Evolutionary conservation across 1,140 invertebrate species (phyloP).

Genomic region (Drosophila sechellia): DNA sequence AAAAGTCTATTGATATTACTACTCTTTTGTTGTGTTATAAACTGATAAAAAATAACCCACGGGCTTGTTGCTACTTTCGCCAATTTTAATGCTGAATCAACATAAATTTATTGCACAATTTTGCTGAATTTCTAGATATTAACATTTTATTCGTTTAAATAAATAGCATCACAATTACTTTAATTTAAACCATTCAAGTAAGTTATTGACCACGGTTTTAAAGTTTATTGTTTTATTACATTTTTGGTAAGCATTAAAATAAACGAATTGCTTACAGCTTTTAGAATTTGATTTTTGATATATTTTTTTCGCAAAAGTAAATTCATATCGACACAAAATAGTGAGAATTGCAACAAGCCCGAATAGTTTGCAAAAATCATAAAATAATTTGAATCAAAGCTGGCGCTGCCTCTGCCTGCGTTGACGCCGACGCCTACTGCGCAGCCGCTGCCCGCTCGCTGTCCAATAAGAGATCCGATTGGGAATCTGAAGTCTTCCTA

Average conservation of each 20-base stretch:
- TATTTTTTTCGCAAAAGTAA: too few species aligned
- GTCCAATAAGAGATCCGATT: slow-evolving; percentile 58
- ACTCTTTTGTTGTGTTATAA: slow-evolving; percentile 25
- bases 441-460: slow-evolving; percentile 60
- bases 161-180: neutral
- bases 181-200: neutral
- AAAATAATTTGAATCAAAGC: neutral
- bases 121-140: neutral
- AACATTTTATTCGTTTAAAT: neutral
- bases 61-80: slow-evolving; percentile 6
- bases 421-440: slow-evolving; percentile 21
- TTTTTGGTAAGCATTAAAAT: neutral
- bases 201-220: neutral
- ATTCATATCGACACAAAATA: too few species aligned
- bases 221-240: neutral
- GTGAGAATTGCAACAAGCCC: neutral
- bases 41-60: slow-evolving; percentile 7
- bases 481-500: slow-evolving; percentile 18
- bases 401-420: too few species aligned
- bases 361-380: slow-evolving; percentile 2
- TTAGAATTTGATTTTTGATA: neutral
- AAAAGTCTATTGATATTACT: slow-evolving; percentile 40
- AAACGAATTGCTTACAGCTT: neutral
- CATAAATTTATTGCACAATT: neutral
- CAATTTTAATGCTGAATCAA: neutral